Percentiles rank a stretch among this genome's conserved stretches.
phyloP scores from a whole-genome alignment of 1,140 invertebrate genomes.

The Coptotermes formosanus region DNA sequence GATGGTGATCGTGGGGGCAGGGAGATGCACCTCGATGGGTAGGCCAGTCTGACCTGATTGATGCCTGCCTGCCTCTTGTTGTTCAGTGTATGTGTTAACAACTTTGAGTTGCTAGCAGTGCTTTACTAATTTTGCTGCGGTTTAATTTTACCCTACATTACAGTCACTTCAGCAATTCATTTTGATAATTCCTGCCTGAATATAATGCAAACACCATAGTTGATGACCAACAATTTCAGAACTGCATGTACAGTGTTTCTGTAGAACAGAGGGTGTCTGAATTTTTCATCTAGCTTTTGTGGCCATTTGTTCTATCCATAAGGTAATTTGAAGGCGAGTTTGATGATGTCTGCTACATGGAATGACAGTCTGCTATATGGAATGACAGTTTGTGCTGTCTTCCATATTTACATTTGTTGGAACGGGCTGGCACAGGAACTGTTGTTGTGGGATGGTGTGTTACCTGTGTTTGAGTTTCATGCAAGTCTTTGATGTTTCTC shows the following conservation, averaged over 20 bases:
- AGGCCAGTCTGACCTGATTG: neutral
- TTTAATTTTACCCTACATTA: neutral
- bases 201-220: neutral
- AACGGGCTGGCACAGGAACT: no score
- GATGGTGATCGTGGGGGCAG: slow-evolving; percentile 34
- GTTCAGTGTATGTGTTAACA: neutral
- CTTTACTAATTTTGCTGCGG: neutral
- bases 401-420: no score
- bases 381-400: no score
- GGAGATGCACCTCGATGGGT: slow-evolving; percentile 30
- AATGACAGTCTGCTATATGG: no score
- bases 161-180: neutral
- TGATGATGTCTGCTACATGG: no score
- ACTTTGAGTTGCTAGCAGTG: neutral
- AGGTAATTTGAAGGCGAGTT: neutral
- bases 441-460: no score
- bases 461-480: no score
- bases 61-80: neutral
- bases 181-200: neutral
- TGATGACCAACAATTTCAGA: neutral
- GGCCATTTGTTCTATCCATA: neutral
- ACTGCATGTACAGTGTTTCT: neutral
- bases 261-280: neutral
- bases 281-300: neutral
- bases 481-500: no score